Evolutionary conservation across 2,797 vertebrate species (phyloP).

Genomic region (Microtus obscurus): DNA sequence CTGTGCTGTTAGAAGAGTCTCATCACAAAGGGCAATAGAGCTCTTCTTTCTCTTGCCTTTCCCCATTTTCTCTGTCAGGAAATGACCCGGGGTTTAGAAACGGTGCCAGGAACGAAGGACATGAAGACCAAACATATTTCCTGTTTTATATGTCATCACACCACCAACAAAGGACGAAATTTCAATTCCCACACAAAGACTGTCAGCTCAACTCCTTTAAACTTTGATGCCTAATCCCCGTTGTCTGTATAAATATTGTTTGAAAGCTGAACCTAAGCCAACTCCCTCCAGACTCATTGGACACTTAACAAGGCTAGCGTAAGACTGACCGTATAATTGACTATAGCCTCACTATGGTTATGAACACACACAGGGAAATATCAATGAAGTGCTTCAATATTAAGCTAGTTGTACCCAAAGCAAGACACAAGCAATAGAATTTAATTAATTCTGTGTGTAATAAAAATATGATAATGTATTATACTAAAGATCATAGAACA

Average conservation of each 20-base stretch:
- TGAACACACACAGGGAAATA: no score
- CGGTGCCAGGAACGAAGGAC: background rate
- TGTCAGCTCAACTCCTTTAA: conserved; percentile 24
- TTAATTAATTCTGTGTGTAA: background rate
- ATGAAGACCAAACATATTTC: background rate
- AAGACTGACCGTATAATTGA: background rate
- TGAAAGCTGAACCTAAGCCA: background rate
- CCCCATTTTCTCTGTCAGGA: background rate
- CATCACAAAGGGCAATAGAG: background rate
- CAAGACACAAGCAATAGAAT: background rate
- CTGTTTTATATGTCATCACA: background rate
- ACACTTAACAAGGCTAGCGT: background rate
- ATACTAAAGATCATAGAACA: background rate
- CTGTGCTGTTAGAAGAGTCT: background rate
- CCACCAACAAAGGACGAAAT: background rate
- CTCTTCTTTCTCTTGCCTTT: background rate
- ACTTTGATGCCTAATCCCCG: background rate
- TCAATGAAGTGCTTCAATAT: background rate
- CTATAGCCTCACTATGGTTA: background rate
- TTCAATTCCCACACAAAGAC: background rate
- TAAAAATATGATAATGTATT: background rate
- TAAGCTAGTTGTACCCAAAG: background rate
- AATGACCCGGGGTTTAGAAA: background rate
- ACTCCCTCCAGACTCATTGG: background rate
- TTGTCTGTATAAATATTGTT: conserved; percentile 6